Conservation (phyloP, 2,888 invertebrate species). For the Lasioglossum morio region DNA sequence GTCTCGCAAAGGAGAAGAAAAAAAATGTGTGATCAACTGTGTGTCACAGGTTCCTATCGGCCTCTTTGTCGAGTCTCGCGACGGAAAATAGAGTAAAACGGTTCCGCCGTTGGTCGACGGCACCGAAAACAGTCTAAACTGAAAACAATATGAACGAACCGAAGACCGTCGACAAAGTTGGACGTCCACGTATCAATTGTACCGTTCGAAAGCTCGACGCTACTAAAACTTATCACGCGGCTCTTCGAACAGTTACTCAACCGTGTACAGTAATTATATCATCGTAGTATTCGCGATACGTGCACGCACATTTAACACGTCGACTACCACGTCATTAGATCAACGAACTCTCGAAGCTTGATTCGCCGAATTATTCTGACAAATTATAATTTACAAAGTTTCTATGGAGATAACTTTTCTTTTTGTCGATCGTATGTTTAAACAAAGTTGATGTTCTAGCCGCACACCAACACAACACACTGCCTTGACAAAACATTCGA, state of each 20-base stretch:
- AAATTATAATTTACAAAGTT: background rate
- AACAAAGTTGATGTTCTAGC: too few relatives aligned
- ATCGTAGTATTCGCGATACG: background rate
- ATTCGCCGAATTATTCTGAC: background rate
- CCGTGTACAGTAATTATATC: background rate
- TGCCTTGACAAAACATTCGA: too few relatives aligned
- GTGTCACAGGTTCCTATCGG: conserved; percentile 34
- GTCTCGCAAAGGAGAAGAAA: background rate
- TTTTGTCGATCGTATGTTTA: too few relatives aligned
- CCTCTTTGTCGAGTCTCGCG: conserved; percentile 58
- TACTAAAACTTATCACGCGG: background rate
- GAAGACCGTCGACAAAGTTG: conserved; percentile 40
- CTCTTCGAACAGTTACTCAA: background rate
- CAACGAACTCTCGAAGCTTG: background rate
- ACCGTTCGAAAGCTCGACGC: background rate
- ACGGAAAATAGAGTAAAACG: conserved; percentile 38
- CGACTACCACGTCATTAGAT: background rate
- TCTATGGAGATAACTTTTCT: too few relatives aligned
- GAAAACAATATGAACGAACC: conserved; percentile 46
- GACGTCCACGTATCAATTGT: conserved; percentile 10
- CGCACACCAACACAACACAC: too few relatives aligned
- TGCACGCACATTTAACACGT: background rate
- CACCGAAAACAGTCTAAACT: conserved; percentile 41
- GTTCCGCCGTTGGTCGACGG: conserved; percentile 57
- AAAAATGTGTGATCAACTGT: background rate